Conservation (phyloP, 2,113 vertebrate genomes). For the Scytalopus superciliaris region DNA sequence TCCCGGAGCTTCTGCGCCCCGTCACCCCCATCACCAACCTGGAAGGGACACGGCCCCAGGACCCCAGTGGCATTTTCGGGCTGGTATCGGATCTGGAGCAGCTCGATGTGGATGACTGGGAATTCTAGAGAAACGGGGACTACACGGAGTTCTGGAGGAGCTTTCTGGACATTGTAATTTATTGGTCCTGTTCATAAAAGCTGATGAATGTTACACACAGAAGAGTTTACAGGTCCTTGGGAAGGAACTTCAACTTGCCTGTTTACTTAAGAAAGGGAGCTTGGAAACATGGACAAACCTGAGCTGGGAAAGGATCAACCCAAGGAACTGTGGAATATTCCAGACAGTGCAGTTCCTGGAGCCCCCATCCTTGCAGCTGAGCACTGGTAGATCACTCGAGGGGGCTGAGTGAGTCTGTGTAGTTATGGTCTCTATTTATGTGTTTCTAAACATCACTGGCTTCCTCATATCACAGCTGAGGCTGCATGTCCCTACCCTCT, state of each 20-base stretch:
- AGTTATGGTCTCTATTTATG: neutral
- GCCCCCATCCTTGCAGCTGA: neutral
- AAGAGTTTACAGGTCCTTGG: slow-evolving; percentile 50
- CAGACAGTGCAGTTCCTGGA: neutral
- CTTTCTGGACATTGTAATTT: slow-evolving; percentile 45
- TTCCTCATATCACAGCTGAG: neutral
- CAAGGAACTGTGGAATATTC: neutral
- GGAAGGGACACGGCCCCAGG: slow-evolving; percentile 77
- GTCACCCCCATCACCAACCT: slow-evolving; percentile 85
- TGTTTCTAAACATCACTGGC: neutral
- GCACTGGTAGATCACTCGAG: neutral
- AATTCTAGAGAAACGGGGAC: slow-evolving; percentile 80
- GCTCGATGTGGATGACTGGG: slow-evolving; percentile 96
- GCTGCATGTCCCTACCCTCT: neutral
- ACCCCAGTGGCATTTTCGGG: slow-evolving; percentile 84
- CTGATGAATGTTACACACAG: neutral
- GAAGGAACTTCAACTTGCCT: slow-evolving; percentile 4
- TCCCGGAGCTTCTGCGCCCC: slow-evolving; percentile 89
- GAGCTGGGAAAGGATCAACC: neutral
- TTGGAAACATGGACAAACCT: neutral
- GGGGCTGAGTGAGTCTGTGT: neutral
- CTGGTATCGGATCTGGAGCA: slow-evolving; percentile 88
- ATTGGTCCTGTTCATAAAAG: slow-evolving; percentile 25
- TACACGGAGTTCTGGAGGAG: neutral
- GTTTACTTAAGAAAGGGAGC: neutral